Base-by-base conservation (phyloP, 1,140 invertebrate genomes). In the Lasaia peninsularis region DNA sequence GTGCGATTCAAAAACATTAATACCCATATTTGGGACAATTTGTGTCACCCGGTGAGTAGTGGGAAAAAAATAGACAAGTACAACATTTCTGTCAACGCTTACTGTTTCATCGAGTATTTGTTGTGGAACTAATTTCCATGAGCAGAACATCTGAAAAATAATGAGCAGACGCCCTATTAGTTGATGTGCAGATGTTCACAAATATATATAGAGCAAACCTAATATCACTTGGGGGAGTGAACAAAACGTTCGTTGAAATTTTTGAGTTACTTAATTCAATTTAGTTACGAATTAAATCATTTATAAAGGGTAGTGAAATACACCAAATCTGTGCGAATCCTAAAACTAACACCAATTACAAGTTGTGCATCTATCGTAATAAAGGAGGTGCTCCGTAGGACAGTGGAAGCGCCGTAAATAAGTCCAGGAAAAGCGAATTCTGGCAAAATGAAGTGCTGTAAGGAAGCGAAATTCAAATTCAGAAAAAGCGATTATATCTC, bases 101-200 rank as follows among this genome's bases (percentile, higher is more conserved):
- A 88, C 86, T 82, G 86, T 88, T 82, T 86, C 86, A 79, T 74
- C 85, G 83, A 79, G 75, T 78, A 78, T 78, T 80, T 86, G 86
- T 76, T 75, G 86, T 78, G 78, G 78, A 86, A 86, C 75, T 83
- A 88, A 88, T 75, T 81, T 85, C 85, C 85, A 88, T 80, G 85
- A 84, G 69, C 81, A 79, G 78, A 88, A 80, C 69, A 88, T 88
- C 85, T 88, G 85, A 88, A 88, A 86, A 88, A 83, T 67, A 88
- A 88, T 62, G 81, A 88, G 78, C 78, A 88, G 80, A 86, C 73
- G 68, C 68, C 71, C 72, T 66, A 83, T 86, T 86, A 86, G 75
- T 84, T 75, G 76, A 73, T 74, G 76, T 11, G 18, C 16, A 48
- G 40, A 48, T 48, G 10, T 48, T 48, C 20, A 21, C 18, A 20